Evolutionary conservation across 2,797 vertebrate genomes (phyloP).

Genomic region (Sparus aurata): DNA sequence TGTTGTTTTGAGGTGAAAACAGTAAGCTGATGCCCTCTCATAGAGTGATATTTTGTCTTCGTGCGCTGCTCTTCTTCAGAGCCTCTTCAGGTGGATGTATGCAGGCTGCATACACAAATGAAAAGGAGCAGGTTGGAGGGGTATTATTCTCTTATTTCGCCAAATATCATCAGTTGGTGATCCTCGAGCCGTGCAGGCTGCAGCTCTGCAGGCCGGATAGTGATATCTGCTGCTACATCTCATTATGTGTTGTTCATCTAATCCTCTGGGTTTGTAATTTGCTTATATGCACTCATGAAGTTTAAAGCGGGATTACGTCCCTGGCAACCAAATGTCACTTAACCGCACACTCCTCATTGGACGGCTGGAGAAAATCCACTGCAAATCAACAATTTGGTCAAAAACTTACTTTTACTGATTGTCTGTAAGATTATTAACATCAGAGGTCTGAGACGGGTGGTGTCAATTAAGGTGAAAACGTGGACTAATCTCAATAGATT

Average conservation of each 20-base stretch:
- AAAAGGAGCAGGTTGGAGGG: slow-evolving; percentile 21
- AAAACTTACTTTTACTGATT: slow-evolving; percentile 59
- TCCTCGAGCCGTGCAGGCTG: slow-evolving; percentile 23
- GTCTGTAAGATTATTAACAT: slow-evolving; percentile 30
- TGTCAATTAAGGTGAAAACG: slow-evolving; percentile 28
- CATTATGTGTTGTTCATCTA: slow-evolving; percentile 76
- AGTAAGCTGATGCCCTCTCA: background rate
- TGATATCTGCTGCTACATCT: slow-evolving; percentile 73
- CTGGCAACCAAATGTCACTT: slow-evolving; percentile 82
- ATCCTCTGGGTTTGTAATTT: slow-evolving; percentile 81
- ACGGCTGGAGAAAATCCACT: slow-evolving; percentile 61
- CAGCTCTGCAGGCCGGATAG: slow-evolving; percentile 51
- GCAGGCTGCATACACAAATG: slow-evolving; percentile 20
- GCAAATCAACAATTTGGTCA: slow-evolving; percentile 57
- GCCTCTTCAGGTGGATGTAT: background rate
- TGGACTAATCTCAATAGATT: slow-evolving; percentile 22
- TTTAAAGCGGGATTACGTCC: slow-evolving; percentile 80
- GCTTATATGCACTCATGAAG: slow-evolving; percentile 78
- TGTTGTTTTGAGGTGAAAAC: slow-evolving; percentile 26
- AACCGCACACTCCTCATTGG: slow-evolving; percentile 59
- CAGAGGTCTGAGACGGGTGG: background rate
- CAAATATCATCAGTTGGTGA: slow-evolving; percentile 52
- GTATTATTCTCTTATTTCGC: slow-evolving; percentile 48
- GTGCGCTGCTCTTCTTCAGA: slow-evolving; percentile 14
- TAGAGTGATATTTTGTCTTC: background rate